Evolutionary conservation across 2,888 invertebrate genomes (phyloP).

Genomic region (Lycia hirtaria): DNA sequence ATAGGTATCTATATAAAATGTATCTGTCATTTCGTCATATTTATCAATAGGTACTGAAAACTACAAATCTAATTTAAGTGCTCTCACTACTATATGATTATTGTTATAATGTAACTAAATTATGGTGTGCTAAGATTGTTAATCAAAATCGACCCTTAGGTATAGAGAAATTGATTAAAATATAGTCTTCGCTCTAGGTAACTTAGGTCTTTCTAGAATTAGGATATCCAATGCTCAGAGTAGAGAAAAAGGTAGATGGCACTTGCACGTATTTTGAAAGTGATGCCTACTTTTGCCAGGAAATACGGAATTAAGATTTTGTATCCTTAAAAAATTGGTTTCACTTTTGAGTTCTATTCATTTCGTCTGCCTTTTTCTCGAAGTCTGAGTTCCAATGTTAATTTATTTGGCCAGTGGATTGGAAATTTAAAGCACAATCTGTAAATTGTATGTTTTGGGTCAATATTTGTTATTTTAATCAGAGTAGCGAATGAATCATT

Average conservation of each 20-base stretch:
- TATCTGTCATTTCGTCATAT: slow-evolving; percentile 3
- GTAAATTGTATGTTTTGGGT: slow-evolving; percentile 7
- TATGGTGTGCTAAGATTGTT: slow-evolving; percentile 7
- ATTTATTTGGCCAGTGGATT: slow-evolving; percentile 2
- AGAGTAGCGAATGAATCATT: slow-evolving; percentile 2
- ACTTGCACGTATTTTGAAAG: too few relatives aligned
- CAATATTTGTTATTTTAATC: neutral
- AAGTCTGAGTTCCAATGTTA: slow-evolving; percentile 1
- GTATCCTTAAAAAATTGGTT: too few relatives aligned
- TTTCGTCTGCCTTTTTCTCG: too few relatives aligned
- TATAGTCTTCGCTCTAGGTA: too few relatives aligned
- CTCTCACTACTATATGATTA: slow-evolving; percentile 22
- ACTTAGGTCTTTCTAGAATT: too few relatives aligned
- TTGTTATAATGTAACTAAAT: slow-evolving; percentile 1
- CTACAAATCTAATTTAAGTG: slow-evolving; percentile 41
- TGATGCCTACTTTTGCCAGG: too few relatives aligned
- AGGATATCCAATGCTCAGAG: slow-evolving; percentile 5
- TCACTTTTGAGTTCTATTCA: too few relatives aligned
- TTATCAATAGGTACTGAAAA: slow-evolving; percentile 6
- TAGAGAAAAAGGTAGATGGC: too few relatives aligned
- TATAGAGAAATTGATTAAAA: too few relatives aligned
- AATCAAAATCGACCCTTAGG: too few relatives aligned
- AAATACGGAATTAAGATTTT: too few relatives aligned
- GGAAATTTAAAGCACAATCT: slow-evolving; percentile 11
- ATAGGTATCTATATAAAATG: slow-evolving; percentile 37